These are phyloP conservation scores for Melospiza georgiana DNA, from an alignment of 2,113 vertebrate genomes.

Conservation along the genomic window DNA sequence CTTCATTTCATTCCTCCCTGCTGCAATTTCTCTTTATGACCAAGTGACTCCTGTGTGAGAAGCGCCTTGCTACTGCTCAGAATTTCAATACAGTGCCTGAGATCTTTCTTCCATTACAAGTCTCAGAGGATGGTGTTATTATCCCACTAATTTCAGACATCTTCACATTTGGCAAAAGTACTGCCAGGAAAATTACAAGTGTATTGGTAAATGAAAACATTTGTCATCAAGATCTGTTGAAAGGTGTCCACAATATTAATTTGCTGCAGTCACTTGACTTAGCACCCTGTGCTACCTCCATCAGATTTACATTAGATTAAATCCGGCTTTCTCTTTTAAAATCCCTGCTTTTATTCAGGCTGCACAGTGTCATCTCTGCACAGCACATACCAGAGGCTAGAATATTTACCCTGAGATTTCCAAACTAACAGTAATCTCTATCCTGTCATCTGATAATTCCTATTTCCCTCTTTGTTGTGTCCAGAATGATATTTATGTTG, in stretches of 20 bases:
- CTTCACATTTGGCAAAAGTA: background rate
- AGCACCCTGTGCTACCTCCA: background rate
- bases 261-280: background rate
- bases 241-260: background rate
- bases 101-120: background rate
- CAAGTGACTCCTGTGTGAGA: background rate
- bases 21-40: background rate
- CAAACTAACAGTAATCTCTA: background rate
- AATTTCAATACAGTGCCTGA: background rate
- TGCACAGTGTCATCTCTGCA: background rate
- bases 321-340: background rate
- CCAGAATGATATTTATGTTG: background rate
- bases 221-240: background rate
- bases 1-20: background rate
- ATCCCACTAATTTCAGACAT: background rate
- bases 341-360: background rate
- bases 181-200: background rate
- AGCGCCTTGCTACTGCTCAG: background rate
- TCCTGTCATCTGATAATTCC: background rate
- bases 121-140: background rate
- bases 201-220: background rate
- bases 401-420: background rate
- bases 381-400: background rate
- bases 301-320: background rate
- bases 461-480: background rate